A percentile compares a stretch with the other conserved stretches of the same genome.
These are phyloP conservation scores for Atrichornis clamosus DNA, from an alignment of 2,113 vertebrate genomes.

Conservation along the genomic window DNA sequence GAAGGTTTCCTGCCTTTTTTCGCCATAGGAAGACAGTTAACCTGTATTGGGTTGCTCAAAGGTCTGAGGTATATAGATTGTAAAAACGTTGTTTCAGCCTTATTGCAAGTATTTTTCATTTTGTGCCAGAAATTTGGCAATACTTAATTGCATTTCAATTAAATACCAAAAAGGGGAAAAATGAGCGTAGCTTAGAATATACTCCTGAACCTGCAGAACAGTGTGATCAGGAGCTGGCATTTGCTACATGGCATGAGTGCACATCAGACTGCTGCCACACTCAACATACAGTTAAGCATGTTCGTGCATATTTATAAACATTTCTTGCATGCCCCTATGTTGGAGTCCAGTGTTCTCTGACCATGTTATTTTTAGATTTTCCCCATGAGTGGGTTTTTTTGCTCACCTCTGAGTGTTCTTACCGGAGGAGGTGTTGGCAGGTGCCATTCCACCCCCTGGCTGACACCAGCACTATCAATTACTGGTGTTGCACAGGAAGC, in stretches of 20 bases:
- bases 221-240: not conserved
- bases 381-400: not conserved
- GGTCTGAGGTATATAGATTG: not conserved
- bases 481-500: not conserved
- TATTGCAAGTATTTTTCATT: not conserved
- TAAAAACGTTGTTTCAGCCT: not conserved
- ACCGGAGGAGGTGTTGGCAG: not conserved
- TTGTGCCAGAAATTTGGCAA: not conserved
- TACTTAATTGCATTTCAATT: not conserved
- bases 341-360: not conserved
- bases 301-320: not conserved
- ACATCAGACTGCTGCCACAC: not conserved
- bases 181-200: not conserved
- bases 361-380: not conserved
- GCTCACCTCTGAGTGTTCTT: not conserved
- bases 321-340: not conserved
- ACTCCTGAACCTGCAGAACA: fast-evolving
- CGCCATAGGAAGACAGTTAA: not conserved
- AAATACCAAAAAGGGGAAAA: not conserved
- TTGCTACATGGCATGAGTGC: not conserved
- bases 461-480: not conserved
- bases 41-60: not conserved
- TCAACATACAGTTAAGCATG: not conserved
- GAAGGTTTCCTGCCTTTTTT: not conserved
- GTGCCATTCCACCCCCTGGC: not conserved